A percentile compares a stretch with the other conserved stretches of the same genome.
Conservation (phyloP, 2,888 invertebrate species). For the Platerodrilus igneus region DNA sequence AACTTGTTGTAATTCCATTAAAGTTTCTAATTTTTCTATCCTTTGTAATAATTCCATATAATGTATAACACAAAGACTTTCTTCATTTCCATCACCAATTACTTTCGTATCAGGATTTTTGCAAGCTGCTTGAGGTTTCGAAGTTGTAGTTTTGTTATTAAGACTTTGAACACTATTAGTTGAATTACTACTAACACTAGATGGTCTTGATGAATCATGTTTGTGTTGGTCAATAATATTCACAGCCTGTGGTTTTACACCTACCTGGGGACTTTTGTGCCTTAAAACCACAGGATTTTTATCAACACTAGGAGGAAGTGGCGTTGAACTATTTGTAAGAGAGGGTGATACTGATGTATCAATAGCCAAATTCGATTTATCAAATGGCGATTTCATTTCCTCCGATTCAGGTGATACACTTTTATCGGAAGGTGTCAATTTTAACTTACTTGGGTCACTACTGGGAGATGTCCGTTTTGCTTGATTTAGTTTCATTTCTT, state of each 20-base stretch:
- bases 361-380: constrained; percentile 23
- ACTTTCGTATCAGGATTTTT: constrained; percentile 13
- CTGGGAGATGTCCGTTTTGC: constrained; percentile 57
- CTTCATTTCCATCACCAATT: constrained; percentile 7
- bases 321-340: constrained; percentile 28
- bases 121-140: constrained; percentile 21
- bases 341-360: constrained; percentile 38
- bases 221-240: too few relatives aligned
- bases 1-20: constrained; percentile 56
- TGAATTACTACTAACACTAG: constrained; percentile 29
- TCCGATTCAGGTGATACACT: constrained; percentile 21
- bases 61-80: constrained; percentile 34
- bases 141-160: constrained; percentile 15
- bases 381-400: constrained; percentile 16
- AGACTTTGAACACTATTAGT: constrained; percentile 17
- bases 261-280: constrained; percentile 27
- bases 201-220: constrained; percentile 28
- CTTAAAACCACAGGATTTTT: constrained; percentile 30
- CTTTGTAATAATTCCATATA: constrained; percentile 44
- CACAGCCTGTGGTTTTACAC: constrained; percentile 22
- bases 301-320: constrained; percentile 38
- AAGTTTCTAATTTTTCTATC: constrained; percentile 55
- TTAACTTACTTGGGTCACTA: constrained; percentile 36
- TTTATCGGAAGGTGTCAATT: constrained; percentile 29
- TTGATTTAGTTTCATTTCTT: constrained; percentile 74